Base-by-base conservation (phyloP, 2,888 invertebrate genomes). In the Melitaea athalia region DNA sequence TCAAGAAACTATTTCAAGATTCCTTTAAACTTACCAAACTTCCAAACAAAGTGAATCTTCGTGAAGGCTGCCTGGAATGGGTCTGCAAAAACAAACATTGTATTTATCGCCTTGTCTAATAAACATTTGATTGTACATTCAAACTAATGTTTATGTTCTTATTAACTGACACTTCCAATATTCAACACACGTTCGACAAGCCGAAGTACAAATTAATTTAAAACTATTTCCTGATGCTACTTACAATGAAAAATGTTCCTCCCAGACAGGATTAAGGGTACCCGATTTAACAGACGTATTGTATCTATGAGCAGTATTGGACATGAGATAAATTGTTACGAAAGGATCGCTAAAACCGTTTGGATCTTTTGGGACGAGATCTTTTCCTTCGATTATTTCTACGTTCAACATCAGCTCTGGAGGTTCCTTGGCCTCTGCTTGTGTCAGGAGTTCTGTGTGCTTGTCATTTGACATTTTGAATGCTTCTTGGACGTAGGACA, bases 291-390 rank as follows among this genome's bases (percentile, higher is more conserved):
- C 99, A 0, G 98, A 97, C 0, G 99, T 98, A 77, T 97, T 97
- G 81, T 97, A 97, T 71, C 97, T 94, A 79, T 96, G 95, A 2
- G 96, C 94, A 3, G 95, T 94, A 71, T 95, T 95, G 0, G 97
- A 97, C 83, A 96, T 95, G 74, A 98, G 88, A 84, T 95, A 98
- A 81, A 99, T 94, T 74, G 99, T 99, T 68, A 99, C 99, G 86
- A 98, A 99, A 0, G 99, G 99, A 89, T 99, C 99, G 78, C 98
- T 98, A 75, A 98, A 94, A n/a, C 99, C 98, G 82, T 97, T 98
- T 0, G 97, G 95, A 85, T 98, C 98, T 87, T 97, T 97, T 24
- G 97, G 95, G 71, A 95, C 93, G 55, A 98, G 87, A 78, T 97
- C 97, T 89, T 97, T 97, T 1, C 97, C 97, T 89, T 97, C 97